These are phyloP conservation scores for Erinaceus europaeus DNA, from an alignment of 2,113 vertebrate species.

Conservation along the genomic window DNA sequence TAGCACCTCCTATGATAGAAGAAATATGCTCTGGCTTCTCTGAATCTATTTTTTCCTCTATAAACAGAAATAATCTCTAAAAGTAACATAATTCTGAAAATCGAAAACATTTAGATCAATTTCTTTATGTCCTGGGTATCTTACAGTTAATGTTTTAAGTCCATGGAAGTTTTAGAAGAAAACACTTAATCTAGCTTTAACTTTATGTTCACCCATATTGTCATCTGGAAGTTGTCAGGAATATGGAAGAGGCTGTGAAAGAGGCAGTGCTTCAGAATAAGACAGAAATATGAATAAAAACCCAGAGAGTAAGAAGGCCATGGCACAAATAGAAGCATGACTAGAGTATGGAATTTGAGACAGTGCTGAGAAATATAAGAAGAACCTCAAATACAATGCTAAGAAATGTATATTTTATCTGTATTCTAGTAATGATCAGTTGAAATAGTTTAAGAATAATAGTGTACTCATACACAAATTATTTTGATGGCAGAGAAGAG, in stretches of 20 bases:
- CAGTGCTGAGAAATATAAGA: background rate
- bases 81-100: background rate
- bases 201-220: background rate
- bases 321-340: background rate
- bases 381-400: background rate
- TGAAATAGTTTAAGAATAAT: background rate
- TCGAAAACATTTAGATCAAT: conserved; percentile 18
- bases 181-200: background rate
- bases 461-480: background rate
- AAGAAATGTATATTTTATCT: background rate
- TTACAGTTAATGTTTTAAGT: background rate
- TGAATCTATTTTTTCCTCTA: too few relatives aligned
- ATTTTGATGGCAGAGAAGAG: background rate
- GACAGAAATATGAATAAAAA: background rate
- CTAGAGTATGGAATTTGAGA: background rate
- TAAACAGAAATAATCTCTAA: too few relatives aligned
- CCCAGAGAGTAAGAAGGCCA: background rate
- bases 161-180: background rate
- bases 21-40: too few relatives aligned
- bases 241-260: rapidly evolving
- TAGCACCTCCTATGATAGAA: too few relatives aligned
- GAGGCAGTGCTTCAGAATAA: background rate
- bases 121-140: background rate
- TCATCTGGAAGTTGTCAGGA: background rate
- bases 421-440: background rate